Evolutionary conservation across 2,797 vertebrate genomes (phyloP), one percentile per base, ranked within the genome.

Genomic region (Crax fasciolata): DNA sequence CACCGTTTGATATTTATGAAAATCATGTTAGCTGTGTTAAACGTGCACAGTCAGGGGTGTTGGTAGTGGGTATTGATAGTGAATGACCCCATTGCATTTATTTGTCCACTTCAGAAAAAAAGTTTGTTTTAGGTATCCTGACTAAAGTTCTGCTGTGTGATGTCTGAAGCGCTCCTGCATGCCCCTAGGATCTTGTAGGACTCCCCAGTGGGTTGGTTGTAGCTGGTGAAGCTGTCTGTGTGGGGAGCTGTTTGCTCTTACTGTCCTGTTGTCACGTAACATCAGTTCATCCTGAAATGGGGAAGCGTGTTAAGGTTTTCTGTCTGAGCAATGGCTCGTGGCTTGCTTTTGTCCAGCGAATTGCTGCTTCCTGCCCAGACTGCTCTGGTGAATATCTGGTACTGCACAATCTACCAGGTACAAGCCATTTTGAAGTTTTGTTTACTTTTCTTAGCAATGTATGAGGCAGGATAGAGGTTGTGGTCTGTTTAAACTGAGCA

Each of bases 401-500:
- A 80, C 57, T 61, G 20, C 78, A 17, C n/a, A 43, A 14, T 55
- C 43, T 87, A 18, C 59, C 84, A 77, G 74, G 51, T 93, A 87
- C 70, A 70, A 58, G 44, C 2, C 2, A 21, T 84, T 88, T 78
- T 9, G 2, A 43, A 63, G 8, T 65, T 78, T 92, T 85, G 38
- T 81, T 79, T 96, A 48, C 23, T 92, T 81, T 55, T 61, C 62
- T 83, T 88, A 86, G 70, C 28, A 87, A 15, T 38, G 55, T 83
- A 61, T 85, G 84, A 91, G 76, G 41, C 73, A 78, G 87, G 81
- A 49, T 11, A 84, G 74, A 94, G 90, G 61, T 86, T 83, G 66
- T 27, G 11, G 77, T 95, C 82, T 90, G 35, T 94, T 94, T 94
- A 72, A 96, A 84, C 43, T 90, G 82, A 58, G 58, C 83, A 59